These are phyloP conservation scores for Pteromalus puparum DNA, from an alignment of 1,140 invertebrate species.

Conservation along the genomic window DNA sequence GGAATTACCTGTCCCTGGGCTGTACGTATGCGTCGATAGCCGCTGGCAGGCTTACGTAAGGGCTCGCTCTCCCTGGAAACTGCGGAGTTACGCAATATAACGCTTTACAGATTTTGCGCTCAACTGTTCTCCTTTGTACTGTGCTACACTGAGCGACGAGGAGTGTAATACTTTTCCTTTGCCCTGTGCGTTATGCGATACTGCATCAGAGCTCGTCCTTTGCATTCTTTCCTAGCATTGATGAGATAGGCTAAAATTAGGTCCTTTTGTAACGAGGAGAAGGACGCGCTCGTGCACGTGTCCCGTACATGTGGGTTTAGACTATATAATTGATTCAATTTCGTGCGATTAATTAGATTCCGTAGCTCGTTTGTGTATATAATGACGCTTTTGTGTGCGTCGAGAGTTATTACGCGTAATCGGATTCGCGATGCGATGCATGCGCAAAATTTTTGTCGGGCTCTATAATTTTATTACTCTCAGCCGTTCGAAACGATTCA, in stretches of 20 bases:
- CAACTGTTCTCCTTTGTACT: neutral
- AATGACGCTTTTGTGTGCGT: neutral
- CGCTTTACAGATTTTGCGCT: neutral
- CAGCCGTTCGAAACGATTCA: no score
- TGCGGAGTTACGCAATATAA: neutral
- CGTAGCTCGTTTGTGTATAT: neutral
- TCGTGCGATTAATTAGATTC: neutral
- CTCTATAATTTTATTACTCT: no score
- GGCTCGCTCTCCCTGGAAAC: neutral
- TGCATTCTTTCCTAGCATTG: no score
- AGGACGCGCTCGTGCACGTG: neutral
- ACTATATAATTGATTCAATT: neutral
- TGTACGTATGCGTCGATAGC: neutral
- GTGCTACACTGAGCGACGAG: no score
- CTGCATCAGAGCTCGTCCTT: no score
- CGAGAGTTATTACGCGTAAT: neutral
- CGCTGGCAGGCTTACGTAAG: neutral
- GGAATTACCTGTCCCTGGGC: neutral
- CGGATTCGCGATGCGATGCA: neutral
- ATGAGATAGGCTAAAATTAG: no score
- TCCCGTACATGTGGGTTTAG: neutral
- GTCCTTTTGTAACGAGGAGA: neutral
- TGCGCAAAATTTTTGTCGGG: no score
- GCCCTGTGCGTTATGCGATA: no score
- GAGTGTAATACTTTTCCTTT: no score